Evolutionary conservation across 2,113 vertebrate species (phyloP).

Genomic region (Hoplias malabaricus): DNA sequence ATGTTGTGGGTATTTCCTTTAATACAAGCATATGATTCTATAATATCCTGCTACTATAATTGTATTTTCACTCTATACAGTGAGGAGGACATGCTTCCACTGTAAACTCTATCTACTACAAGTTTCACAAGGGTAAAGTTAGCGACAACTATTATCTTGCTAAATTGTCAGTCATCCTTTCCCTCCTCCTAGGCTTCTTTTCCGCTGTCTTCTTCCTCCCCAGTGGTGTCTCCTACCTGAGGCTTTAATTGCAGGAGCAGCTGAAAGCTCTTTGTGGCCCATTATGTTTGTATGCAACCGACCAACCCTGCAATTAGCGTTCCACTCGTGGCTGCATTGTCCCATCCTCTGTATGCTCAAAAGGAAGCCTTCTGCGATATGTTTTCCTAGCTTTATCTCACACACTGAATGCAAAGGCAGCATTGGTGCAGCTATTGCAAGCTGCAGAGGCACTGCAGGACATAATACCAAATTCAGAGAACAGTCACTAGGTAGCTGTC

Average conservation of each 20-base stretch:
- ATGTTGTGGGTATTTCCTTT: no score
- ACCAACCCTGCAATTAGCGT: conserved; percentile 46
- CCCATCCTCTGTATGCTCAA: conserved; percentile 20
- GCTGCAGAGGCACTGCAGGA: not conserved
- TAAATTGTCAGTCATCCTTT: conserved; percentile 25
- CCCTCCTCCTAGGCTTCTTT: not conserved
- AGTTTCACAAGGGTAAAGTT: conserved; percentile 7
- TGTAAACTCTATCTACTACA: not conserved
- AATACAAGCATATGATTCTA: not conserved
- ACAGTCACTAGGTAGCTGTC: no score
- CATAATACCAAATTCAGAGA: not conserved
- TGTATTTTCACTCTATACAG: not conserved
- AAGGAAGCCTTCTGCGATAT: conserved; percentile 46
- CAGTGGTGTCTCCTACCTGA: conserved; percentile 33
- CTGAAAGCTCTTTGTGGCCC: conserved; percentile 41
- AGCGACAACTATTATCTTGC: conserved; percentile 30
- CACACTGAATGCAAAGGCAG: not conserved
- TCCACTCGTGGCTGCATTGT: conserved; percentile 29
- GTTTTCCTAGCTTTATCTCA: not conserved
- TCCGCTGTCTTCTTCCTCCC: not conserved
- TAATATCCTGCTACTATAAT: not conserved
- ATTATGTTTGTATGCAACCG: conserved; percentile 47
- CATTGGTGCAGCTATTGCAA: not conserved
- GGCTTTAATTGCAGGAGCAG: conserved; percentile 43
- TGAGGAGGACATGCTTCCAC: not conserved